Evolutionary conservation across 2,888 invertebrate genomes (phyloP).

Genomic region (Myopa tessellatipennis): DNA sequence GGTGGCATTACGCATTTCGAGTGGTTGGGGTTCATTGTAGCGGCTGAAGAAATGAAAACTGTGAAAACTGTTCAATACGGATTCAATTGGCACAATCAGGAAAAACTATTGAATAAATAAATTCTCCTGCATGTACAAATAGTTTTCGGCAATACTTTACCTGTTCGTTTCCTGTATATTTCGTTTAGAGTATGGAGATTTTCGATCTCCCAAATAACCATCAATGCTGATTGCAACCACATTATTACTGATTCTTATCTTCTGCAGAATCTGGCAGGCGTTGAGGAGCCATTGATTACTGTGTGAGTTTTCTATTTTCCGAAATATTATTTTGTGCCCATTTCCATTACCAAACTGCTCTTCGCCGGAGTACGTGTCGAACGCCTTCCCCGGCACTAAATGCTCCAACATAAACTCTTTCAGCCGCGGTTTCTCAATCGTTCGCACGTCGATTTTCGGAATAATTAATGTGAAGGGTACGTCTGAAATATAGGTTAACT

Average conservation of each 20-base stretch:
- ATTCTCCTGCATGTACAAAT: neutral
- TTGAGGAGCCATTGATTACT: slow-evolving; percentile 66
- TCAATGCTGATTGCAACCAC: slow-evolving; percentile 67
- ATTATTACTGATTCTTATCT: slow-evolving; percentile 65
- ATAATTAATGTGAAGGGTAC: slow-evolving; percentile 73
- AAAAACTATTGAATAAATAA: too few relatives aligned
- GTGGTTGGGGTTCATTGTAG: slow-evolving; percentile 66
- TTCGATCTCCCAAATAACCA: slow-evolving; percentile 68
- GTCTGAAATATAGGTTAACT: slow-evolving; percentile 65
- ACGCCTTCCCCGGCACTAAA: slow-evolving; percentile 71
- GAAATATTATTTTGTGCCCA: slow-evolving; percentile 68
- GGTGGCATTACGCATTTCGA: slow-evolving; percentile 65
- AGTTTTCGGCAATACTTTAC: slow-evolving; percentile 49
- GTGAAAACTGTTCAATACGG: neutral
- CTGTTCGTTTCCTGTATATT: slow-evolving; percentile 69
- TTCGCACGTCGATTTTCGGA: slow-evolving; percentile 70
- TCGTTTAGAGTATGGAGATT: slow-evolving; percentile 67
- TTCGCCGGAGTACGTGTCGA: slow-evolving; percentile 69
- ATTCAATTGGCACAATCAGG: neutral
- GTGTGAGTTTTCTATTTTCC: slow-evolving; percentile 66
- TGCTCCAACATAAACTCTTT: slow-evolving; percentile 73
- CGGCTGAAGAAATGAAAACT: slow-evolving; percentile 54
- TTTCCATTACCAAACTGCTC: slow-evolving; percentile 69
- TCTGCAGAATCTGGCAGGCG: slow-evolving; percentile 66
- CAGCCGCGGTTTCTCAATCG: slow-evolving; percentile 70